phyloP scores from a whole-genome alignment of 1,140 invertebrate genomes.

The Pseudobourletiella spinata region DNA sequence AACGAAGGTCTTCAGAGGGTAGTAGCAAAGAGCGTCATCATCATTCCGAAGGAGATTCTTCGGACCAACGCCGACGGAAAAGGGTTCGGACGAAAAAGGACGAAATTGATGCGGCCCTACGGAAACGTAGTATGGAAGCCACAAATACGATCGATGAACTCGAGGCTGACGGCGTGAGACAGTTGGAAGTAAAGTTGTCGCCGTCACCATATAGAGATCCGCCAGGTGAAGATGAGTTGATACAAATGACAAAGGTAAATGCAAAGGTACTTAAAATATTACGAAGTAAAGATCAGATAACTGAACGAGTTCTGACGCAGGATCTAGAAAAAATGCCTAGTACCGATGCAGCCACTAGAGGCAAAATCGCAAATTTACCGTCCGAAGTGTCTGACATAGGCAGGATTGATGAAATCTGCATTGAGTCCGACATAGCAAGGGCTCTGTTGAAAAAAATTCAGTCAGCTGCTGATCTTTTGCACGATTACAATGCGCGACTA shows the following conservation, averaged over 20 bases:
- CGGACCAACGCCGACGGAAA: not conserved
- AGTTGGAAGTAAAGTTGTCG: conserved; percentile 31
- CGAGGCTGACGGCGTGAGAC: conserved; percentile 32
- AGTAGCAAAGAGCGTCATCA: not conserved
- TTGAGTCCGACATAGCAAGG: conserved; percentile 30
- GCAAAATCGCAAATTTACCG: conserved; percentile 85
- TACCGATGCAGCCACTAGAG: conserved; percentile 79
- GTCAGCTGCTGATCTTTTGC: conserved; percentile 71
- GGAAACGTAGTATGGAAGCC: conserved; percentile 27
- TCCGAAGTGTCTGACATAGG: conserved; percentile 84
- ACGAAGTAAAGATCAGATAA: too few relatives aligned
- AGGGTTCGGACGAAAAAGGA: conserved; percentile 21
- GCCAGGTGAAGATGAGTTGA: conserved; percentile 77
- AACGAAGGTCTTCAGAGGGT: not conserved
- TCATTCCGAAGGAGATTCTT: not conserved
- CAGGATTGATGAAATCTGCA: conserved; percentile 27
- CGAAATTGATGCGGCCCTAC: conserved; percentile 17
- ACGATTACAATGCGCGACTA: conserved; percentile 79
- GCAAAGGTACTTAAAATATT: too few relatives aligned
- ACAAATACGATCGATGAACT: conserved; percentile 31
- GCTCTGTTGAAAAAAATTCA: conserved; percentile 54
- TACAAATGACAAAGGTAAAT: conserved; percentile 59
- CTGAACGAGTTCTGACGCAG: too few relatives aligned
- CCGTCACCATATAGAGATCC: conserved; percentile 66
- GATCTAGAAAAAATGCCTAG: conserved; percentile 89